Conservation (phyloP, 2,888 invertebrate species). For the Xylota segnis region DNA sequence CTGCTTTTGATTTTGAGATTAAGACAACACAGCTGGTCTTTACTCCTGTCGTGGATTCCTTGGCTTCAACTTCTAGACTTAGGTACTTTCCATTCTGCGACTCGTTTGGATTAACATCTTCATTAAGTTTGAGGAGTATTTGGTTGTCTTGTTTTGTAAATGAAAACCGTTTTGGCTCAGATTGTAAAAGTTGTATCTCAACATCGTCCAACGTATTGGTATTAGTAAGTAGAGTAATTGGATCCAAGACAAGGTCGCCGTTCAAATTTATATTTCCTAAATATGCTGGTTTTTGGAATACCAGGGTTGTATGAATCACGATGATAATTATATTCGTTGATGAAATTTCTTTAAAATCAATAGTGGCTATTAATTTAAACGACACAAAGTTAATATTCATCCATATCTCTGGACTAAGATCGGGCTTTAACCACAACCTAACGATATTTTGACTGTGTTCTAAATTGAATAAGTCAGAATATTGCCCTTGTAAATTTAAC, state of each 20-base stretch:
- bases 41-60: conserved; percentile 2
- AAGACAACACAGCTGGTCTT: conserved; percentile 15
- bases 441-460: neutral
- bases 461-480: conserved; percentile 1
- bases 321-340: conserved; percentile 37
- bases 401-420: neutral
- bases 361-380: neutral
- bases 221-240: conserved; percentile 19
- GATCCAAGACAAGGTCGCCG: conserved; percentile 14
- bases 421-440: neutral
- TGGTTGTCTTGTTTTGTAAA: conserved; percentile 3
- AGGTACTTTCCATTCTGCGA: conserved; percentile 18
- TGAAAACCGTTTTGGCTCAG: conserved; percentile 23
- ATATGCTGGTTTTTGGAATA: conserved; percentile 28
- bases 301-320: conserved; percentile 1
- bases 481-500: conserved; percentile 1
- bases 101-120: neutral
- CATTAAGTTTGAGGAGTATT: conserved; percentile 7
- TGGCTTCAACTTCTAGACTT: conserved; percentile 30
- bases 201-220: conserved; percentile 17
- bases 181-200: conserved; percentile 9
- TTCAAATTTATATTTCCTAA: conserved; percentile 23
- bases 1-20: neutral
- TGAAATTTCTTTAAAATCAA: conserved; percentile 19
- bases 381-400: neutral